Percentiles rank a stretch among this genome's conserved stretches.
These are phyloP conservation scores for Globodera rostochiensis DNA, from an alignment of 1,140 invertebrate species.

Conservation along the genomic window DNA sequence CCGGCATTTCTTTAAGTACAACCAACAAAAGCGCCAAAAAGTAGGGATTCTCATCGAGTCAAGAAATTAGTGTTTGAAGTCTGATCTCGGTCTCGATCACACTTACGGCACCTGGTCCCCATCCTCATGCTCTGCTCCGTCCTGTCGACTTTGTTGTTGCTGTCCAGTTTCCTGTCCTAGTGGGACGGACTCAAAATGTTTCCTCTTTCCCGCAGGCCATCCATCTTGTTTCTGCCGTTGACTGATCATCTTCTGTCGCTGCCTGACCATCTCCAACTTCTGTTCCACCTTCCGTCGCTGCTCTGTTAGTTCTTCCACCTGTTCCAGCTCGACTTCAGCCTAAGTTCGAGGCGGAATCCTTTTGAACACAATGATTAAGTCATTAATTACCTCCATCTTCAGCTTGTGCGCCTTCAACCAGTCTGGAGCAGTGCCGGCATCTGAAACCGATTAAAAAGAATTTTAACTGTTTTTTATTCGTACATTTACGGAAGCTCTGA, in stretches of 20 bases:
- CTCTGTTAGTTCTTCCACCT: slow-evolving; percentile 44
- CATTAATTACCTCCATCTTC: slow-evolving; percentile 38
- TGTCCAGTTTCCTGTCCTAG: slow-evolving; percentile 6
- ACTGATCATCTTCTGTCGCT: slow-evolving; percentile 20
- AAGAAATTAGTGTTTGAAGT: background rate
- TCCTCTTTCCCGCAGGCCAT: slow-evolving; percentile 15
- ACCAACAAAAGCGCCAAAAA: background rate
- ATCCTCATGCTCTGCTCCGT: slow-evolving; percentile 1
- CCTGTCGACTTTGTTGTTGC: slow-evolving; percentile 16
- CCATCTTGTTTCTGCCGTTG: background rate
- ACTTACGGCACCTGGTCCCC: background rate
- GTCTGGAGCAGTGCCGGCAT: slow-evolving; percentile 49
- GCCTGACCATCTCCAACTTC: slow-evolving; percentile 51
- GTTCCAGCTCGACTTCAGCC: slow-evolving; percentile 44
- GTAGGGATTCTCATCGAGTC: background rate
- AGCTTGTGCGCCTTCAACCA: slow-evolving; percentile 60
- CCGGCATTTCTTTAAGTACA: background rate
- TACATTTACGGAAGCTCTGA: background rate
- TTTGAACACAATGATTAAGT: too few species aligned
- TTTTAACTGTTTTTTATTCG: slow-evolving; percentile 27
- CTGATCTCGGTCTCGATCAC: too few species aligned
- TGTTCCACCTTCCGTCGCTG: slow-evolving; percentile 68
- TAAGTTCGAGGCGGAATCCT: too few species aligned
- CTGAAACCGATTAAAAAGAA: slow-evolving; percentile 20
- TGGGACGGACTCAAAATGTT: slow-evolving; percentile 5